These are phyloP conservation scores for Electrona antarctica DNA, from an alignment of 2,113 vertebrate genomes.

Conservation along the genomic window DNA sequence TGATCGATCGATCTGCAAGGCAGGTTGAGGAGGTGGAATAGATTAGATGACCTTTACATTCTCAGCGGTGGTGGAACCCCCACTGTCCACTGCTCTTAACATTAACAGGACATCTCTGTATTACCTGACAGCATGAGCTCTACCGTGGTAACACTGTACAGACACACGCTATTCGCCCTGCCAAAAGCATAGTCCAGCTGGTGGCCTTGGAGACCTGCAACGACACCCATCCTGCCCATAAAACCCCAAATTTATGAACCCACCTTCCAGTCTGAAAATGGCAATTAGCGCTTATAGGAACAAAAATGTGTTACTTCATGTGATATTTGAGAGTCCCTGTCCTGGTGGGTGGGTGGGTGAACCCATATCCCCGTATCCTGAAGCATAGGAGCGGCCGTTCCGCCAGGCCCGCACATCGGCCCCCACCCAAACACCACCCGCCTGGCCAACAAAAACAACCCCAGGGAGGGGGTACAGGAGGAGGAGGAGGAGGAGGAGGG, in stretches of 20 bases:
- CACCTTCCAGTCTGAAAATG: conserved; percentile 67
- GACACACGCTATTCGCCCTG: conserved; percentile 49
- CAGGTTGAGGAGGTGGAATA: conserved; percentile 66
- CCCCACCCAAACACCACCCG: conserved; percentile 71
- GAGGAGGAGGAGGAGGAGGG: conserved; percentile 17
- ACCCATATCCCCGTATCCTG: conserved; percentile 58
- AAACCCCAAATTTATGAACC: conserved; percentile 71
- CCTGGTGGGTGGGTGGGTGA: conserved; percentile 65
- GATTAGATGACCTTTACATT: conserved; percentile 73
- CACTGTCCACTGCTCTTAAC: conserved; percentile 56
- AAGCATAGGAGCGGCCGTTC: conserved; percentile 59
- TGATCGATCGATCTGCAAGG: conserved; percentile 70
- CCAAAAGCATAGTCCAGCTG: conserved; percentile 65
- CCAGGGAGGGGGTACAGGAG: conserved; percentile 62
- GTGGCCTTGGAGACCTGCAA: conserved; percentile 71
- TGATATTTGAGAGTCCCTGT: conserved; percentile 70
- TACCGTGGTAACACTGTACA: conserved; percentile 46
- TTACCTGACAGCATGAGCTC: conserved; percentile 60
- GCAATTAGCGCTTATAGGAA: conserved; percentile 68
- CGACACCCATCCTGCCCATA: conserved; percentile 72
- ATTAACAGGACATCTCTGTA: conserved; percentile 55
- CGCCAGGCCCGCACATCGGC: conserved; percentile 48
- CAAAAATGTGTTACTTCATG: conserved; percentile 66
- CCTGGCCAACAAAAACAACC: conserved; percentile 78
- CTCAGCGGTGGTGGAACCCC: conserved; percentile 42